Evolutionary conservation across 1,140 invertebrate genomes (phyloP).

Genomic region (Chionoecetes opilio): DNA sequence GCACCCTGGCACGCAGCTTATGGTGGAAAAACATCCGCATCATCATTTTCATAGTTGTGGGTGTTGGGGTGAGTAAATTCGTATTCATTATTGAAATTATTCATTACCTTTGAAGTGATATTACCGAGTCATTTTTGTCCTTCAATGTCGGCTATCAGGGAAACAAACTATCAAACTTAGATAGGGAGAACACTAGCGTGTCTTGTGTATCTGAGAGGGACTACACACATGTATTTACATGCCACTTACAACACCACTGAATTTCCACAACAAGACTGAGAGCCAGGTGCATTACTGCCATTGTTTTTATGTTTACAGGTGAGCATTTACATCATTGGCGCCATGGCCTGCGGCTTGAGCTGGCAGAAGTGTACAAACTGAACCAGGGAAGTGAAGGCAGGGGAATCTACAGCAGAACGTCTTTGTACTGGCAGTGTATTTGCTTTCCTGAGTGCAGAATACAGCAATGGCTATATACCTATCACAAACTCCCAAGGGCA

Average conservation of each 20-base stretch:
- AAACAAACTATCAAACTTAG: no score
- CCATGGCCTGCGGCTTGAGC: slow-evolving; percentile 51
- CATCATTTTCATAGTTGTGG: slow-evolving; percentile 87
- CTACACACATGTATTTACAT: background rate
- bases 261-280: background rate
- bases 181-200: no score
- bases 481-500: background rate
- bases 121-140: no score
- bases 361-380: slow-evolving; percentile 53
- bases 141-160: no score
- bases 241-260: background rate
- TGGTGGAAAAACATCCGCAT: slow-evolving; percentile 98
- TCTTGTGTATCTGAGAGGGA: background rate
- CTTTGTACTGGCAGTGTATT: background rate
- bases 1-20: slow-evolving; percentile 92
- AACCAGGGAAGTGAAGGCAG: background rate
- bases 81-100: background rate
- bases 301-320: slow-evolving; percentile 32
- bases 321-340: slow-evolving; percentile 64
- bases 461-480: background rate
- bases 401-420: background rate
- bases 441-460: background rate
- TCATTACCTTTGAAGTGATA: background rate
- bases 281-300: background rate
- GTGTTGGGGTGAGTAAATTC: slow-evolving; percentile 49